Percentiles rank a stretch among this genome's conserved stretches.
These are phyloP conservation scores for Hepsetus odoe DNA, from an alignment of 2,113 vertebrate genomes.

Conservation along the genomic window DNA sequence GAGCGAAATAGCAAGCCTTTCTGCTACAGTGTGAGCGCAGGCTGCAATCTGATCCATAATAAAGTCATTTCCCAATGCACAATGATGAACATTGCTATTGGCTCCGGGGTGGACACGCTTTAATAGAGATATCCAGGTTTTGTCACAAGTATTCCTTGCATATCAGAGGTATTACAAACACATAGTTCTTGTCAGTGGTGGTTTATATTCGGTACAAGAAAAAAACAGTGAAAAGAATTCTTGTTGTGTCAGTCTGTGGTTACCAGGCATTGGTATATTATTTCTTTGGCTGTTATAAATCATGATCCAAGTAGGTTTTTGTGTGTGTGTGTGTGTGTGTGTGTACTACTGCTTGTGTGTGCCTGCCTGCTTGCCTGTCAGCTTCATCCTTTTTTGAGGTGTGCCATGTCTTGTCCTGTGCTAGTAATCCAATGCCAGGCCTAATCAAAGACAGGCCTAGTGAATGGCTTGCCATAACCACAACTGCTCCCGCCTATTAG, in stretches of 20 bases:
- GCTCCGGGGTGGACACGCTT: not conserved
- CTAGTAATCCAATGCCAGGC: constrained; percentile 67
- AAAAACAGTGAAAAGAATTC: constrained; percentile 58
- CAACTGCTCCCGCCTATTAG: constrained; percentile 77
- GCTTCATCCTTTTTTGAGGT: constrained; percentile 57
- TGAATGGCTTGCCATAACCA: constrained; percentile 74
- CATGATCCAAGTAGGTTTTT: constrained; percentile 31
- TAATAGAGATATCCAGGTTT: not conserved
- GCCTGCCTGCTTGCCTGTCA: not conserved
- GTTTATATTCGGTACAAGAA: constrained; percentile 58
- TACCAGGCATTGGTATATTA: constrained; percentile 66
- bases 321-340: constrained; percentile 33
- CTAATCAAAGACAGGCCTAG: constrained; percentile 62
- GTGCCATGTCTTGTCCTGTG: constrained; percentile 65
- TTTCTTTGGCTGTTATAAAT: constrained; percentile 48
- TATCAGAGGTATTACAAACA: not conserved
- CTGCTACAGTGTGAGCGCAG: not conserved
- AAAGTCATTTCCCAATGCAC: no score
- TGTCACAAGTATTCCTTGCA: not conserved
- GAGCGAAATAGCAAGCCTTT: no score
- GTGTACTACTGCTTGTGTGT: not conserved
- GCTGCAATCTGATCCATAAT: no score
- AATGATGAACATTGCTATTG: not conserved
- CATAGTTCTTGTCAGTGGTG: constrained; percentile 18
- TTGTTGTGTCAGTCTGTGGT: constrained; percentile 69